A percentile compares a stretch with the other conserved stretches of the same genome.
phyloP scores from a whole-genome alignment of 2,888 invertebrate species.

The Corbicula japonica region DNA sequence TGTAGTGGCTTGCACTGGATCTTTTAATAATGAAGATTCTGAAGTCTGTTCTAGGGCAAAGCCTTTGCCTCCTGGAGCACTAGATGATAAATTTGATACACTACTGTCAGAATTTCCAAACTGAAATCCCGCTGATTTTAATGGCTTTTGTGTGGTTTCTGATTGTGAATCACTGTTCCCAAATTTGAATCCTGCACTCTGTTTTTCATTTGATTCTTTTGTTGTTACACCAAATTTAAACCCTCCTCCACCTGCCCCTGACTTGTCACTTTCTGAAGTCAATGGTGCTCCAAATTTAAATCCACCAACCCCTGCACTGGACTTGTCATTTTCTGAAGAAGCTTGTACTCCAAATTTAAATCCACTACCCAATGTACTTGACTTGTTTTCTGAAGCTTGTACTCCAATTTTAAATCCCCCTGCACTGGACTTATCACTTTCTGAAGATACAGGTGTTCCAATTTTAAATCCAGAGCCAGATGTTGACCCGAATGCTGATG shows the following conservation, averaged over 20 bases:
- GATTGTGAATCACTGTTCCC: constrained; percentile 19
- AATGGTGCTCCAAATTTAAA: constrained; percentile 52
- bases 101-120: constrained; percentile 34
- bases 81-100: constrained; percentile 16
- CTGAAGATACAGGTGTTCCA: constrained; percentile 7
- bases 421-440: neutral
- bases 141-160: constrained; percentile 21
- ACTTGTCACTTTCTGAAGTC: constrained; percentile 9
- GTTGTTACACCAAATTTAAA: constrained; percentile 25
- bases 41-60: constrained; percentile 37
- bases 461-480: constrained; percentile 53
- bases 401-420: constrained; percentile 53
- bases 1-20: constrained; percentile 25
- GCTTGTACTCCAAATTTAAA: constrained; percentile 49
- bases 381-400: constrained; percentile 11
- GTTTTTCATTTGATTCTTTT: constrained; percentile 3
- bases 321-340: constrained; percentile 19
- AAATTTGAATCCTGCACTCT: constrained; percentile 8
- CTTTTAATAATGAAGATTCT: constrained; percentile 15
- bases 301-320: constrained; percentile 33
- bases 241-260: constrained; percentile 3
- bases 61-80: constrained; percentile 26
- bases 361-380: constrained; percentile 27
- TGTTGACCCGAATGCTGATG: constrained; percentile 1
- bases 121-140: constrained; percentile 42